Percentiles rank a stretch among this genome's conserved stretches.
Evolutionary conservation across 1,140 invertebrate species (phyloP).

Genomic region (Drosophila santomea): DNA sequence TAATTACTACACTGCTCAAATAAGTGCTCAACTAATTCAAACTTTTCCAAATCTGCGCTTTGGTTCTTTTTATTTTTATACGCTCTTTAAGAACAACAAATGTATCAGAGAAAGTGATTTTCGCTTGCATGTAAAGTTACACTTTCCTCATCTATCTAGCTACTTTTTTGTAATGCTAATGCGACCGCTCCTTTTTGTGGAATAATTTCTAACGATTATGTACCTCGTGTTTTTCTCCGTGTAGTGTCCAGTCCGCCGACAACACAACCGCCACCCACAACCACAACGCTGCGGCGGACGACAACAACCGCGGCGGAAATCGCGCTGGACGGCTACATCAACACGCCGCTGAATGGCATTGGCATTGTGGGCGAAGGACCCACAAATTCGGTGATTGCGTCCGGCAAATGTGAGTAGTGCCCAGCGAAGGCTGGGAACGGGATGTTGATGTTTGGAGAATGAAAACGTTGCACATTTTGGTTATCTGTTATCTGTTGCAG

Average conservation of each 20-base stretch:
- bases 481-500: conserved; percentile 37
- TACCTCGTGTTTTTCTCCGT: not conserved
- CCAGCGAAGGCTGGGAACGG: not conserved
- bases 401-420: conserved; percentile 81
- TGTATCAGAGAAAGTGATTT: too few relatives aligned
- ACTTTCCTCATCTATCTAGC: not conserved
- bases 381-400: conserved; percentile 76
- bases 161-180: too few relatives aligned
- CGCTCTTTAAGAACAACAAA: too few relatives aligned
- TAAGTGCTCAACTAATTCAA: too few relatives aligned
- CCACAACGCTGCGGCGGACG: conserved; percentile 70
- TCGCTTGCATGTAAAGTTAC: too few relatives aligned
- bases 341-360: conserved; percentile 61
- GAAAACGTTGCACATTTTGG: not conserved
- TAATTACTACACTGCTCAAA: too few relatives aligned
- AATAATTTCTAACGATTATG: too few relatives aligned
- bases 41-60: too few relatives aligned
- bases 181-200: too few relatives aligned
- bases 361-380: conserved; percentile 54
- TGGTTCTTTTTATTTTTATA: too few relatives aligned
- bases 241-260: conserved; percentile 84
- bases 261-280: conserved; percentile 80
- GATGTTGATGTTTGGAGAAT: not conserved
- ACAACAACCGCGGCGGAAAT: conserved; percentile 61
- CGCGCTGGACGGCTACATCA: conserved; percentile 39